Percentiles rank a stretch among this genome's conserved stretches.
Evolutionary conservation across 2,888 invertebrate genomes (phyloP).

Genomic region (Meghimatium bilineatum): DNA sequence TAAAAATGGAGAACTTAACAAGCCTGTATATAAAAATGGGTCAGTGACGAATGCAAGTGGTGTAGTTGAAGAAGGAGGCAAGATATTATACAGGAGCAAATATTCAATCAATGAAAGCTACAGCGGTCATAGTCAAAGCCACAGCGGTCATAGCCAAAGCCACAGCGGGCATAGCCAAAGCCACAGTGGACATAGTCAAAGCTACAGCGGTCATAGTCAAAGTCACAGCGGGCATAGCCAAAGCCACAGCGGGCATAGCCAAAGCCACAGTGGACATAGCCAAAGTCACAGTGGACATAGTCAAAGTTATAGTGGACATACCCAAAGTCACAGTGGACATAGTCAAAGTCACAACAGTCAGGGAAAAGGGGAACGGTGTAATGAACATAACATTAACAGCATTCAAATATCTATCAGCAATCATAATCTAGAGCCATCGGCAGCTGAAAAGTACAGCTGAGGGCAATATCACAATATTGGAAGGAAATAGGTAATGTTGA

Average conservation of each 20-base stretch:
- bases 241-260: conserved; percentile 38
- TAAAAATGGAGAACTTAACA: conserved; percentile 5
- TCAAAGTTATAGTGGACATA: conserved; percentile 37
- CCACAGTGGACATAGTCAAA: conserved; percentile 6
- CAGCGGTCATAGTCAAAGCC: conserved; percentile 46
- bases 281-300: conserved; percentile 26
- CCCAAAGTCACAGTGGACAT: conserved; percentile 41
- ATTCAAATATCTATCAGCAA: conserved; percentile 8
- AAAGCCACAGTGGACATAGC: conserved; percentile 36
- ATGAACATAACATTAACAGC: conserved; percentile 28
- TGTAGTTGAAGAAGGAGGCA: conserved; percentile 22
- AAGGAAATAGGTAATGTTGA: too few relatives aligned
- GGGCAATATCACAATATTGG: background rate
- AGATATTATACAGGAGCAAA: conserved; percentile 37
- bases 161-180: conserved; percentile 17
- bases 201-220: conserved; percentile 3
- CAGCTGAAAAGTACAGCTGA: conserved; percentile 50
- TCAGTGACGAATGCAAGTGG: background rate
- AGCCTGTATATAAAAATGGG: conserved; percentile 23
- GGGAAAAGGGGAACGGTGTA: conserved; percentile 21
- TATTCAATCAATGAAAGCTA: conserved; percentile 41
- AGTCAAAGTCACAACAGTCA: conserved; percentile 27
- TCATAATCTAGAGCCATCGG: conserved; percentile 47
- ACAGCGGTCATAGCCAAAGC: background rate
- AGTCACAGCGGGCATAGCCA: conserved; percentile 31